Evolutionary conservation across 2,113 vertebrate genomes (phyloP).

Genomic region (Xiphorhynchus elegans): DNA sequence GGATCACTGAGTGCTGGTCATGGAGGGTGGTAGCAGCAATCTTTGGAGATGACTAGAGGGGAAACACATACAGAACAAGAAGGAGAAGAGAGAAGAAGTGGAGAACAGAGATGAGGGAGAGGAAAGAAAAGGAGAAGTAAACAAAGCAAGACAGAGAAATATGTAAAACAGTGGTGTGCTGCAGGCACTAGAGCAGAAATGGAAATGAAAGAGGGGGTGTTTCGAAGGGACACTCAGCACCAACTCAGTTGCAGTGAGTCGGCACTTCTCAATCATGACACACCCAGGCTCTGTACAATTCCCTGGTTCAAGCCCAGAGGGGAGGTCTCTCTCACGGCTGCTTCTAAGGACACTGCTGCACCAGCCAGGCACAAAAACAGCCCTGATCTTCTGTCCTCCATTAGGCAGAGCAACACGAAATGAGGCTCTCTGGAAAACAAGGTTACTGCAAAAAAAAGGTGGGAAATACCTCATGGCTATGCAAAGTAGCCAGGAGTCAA

Average conservation of each 20-base stretch:
- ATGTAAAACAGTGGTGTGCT: not conserved
- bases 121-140: constrained; percentile 27
- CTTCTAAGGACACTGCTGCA: not conserved
- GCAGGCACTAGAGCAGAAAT: constrained; percentile 23
- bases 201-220: not conserved
- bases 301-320: not conserved
- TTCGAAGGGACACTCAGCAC: not conserved
- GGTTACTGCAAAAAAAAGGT: not conserved
- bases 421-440: not conserved
- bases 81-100: not conserved
- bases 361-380: not conserved
- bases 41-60: not conserved
- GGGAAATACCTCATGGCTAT: not conserved
- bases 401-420: not conserved
- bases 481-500: not conserved
- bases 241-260: not conserved
- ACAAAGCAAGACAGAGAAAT: not conserved
- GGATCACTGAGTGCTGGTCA: not conserved
- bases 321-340: rapidly evolving
- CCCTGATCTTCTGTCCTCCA: rapidly evolving
- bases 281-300: not conserved
- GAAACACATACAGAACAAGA: not conserved
- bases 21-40: not conserved
- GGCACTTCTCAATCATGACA: rapidly evolving
- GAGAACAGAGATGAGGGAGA: not conserved